These are phyloP conservation scores for Acanthopleura granulata DNA, from an alignment of 2,888 invertebrate species.

Conservation along the genomic window DNA sequence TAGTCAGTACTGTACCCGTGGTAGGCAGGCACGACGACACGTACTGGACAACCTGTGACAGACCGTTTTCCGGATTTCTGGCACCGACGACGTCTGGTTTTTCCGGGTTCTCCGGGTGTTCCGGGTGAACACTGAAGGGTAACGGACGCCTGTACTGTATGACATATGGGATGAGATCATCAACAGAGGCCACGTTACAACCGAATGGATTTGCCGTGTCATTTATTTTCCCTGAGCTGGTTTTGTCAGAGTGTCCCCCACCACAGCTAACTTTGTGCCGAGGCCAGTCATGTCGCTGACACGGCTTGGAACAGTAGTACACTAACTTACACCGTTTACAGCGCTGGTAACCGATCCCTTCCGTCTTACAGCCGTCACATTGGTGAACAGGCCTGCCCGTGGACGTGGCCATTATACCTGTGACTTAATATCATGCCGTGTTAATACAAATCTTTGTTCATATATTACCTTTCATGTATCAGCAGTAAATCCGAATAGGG, in stretches of 20 bases:
- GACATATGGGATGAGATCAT: conserved; percentile 19
- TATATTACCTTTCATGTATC: too few relatives aligned
- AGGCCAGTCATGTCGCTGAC: conserved; percentile 30
- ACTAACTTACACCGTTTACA: conserved; percentile 24
- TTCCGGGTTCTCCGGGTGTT: background rate
- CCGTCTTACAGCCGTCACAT: too few relatives aligned
- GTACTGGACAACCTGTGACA: background rate
- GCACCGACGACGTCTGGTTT: too few relatives aligned
- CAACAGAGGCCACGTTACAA: conserved; percentile 13
- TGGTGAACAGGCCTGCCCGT: too few relatives aligned
- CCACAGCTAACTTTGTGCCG: conserved; percentile 27
- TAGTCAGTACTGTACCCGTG: background rate
- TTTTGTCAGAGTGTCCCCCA: background rate
- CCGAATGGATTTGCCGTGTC: conserved; percentile 14
- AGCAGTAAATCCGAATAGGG: too few relatives aligned
- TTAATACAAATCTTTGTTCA: too few relatives aligned
- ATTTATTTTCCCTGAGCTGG: too few relatives aligned
- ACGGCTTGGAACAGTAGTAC: conserved; percentile 30
- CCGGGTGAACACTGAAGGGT: conserved; percentile 20
- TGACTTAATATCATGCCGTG: too few relatives aligned
- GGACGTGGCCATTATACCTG: too few relatives aligned
- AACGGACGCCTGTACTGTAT: conserved; percentile 3
- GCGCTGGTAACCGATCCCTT: background rate
- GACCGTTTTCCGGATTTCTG: too few relatives aligned
- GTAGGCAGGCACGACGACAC: background rate